phyloP scores from a whole-genome alignment of 2,888 invertebrate species.

The Cetonia aurata region DNA sequence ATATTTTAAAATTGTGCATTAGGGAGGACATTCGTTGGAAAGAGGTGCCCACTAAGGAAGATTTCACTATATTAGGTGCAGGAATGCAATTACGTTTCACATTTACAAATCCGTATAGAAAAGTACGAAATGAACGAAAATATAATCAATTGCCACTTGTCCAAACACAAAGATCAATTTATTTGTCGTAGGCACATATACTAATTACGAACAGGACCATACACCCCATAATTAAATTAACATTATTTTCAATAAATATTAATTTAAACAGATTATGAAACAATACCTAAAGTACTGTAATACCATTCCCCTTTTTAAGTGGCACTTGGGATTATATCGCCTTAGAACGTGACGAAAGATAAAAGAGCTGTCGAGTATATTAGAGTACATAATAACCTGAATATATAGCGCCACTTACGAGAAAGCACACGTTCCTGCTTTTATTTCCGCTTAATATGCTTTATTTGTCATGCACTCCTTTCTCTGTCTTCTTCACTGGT shows the following conservation, averaged over 20 bases:
- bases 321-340: background rate
- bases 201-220: too few relatives aligned
- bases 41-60: too few relatives aligned
- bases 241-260: background rate
- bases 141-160: too few relatives aligned
- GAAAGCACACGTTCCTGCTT: constrained; percentile 7
- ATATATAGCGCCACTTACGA: constrained; percentile 16
- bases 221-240: too few relatives aligned
- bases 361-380: constrained; percentile 7
- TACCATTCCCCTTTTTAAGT: background rate
- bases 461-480: constrained; percentile 13
- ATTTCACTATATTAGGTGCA: too few relatives aligned
- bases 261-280: background rate
- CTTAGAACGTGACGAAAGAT: constrained; percentile 10
- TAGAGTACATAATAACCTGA: constrained; percentile 8
- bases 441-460: constrained; percentile 7
- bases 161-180: too few relatives aligned
- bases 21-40: too few relatives aligned
- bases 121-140: too few relatives aligned
- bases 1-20: too few relatives aligned
- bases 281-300: background rate
- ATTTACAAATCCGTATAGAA: too few relatives aligned
- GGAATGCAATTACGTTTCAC: too few relatives aligned
- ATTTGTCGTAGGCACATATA: too few relatives aligned
- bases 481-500: background rate